A percentile compares a stretch with the other conserved stretches of the same genome.
Evolutionary conservation across 2,797 vertebrate species (phyloP).

Genomic region (Pseudochirops corinnae): DNA sequence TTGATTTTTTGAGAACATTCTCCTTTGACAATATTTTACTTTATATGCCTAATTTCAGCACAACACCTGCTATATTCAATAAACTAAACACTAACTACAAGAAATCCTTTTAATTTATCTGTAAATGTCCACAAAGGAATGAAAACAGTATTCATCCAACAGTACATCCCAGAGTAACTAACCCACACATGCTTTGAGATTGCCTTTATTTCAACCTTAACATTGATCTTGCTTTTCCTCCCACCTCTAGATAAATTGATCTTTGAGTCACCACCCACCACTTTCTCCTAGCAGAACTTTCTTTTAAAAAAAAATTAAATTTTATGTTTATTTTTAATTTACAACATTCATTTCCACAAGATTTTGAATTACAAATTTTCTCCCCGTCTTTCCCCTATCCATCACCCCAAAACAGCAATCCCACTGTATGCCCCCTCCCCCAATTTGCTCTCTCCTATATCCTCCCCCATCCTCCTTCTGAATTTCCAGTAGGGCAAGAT

Average conservation of each 20-base stretch:
- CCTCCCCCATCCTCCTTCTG: too few relatives aligned
- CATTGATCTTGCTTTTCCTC: neutral
- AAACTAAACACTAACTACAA: neutral
- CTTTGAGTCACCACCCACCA: neutral
- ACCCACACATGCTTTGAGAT: neutral
- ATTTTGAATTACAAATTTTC: too few relatives aligned
- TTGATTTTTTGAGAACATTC: neutral
- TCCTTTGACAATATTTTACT: neutral
- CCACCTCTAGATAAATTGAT: neutral
- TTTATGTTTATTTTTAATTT: too few relatives aligned
- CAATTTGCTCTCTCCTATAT: too few relatives aligned
- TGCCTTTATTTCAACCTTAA: neutral
- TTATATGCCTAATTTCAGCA: neutral
- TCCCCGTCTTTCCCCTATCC: too few relatives aligned
- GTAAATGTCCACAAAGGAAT: neutral
- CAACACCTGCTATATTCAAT: neutral
- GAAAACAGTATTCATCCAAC: neutral
- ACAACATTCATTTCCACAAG: too few relatives aligned
- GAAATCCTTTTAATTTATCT: neutral
- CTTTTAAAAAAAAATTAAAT: neutral
- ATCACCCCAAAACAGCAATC: too few relatives aligned
- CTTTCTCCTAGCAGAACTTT: neutral
- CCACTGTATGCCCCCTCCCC: too few relatives aligned
- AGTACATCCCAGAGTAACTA: neutral
- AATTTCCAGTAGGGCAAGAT: too few relatives aligned